phyloP scores from a whole-genome alignment of 2,888 invertebrate genomes.

The Molorchus minor region DNA sequence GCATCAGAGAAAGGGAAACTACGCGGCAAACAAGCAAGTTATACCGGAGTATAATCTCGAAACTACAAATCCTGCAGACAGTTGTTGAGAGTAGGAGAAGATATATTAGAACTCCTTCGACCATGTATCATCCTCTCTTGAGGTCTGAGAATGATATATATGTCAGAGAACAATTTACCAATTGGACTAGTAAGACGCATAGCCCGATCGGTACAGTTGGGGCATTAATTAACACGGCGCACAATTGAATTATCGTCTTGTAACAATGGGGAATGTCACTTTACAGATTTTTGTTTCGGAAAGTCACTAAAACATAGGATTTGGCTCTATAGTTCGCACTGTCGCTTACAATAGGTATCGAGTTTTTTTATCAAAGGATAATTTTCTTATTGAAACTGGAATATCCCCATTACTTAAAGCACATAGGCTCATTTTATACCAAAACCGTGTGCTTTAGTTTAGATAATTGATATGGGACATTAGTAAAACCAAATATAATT shows the following conservation, averaged over 20 bases:
- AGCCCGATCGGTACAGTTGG: conserved; percentile 34
- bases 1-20: not conserved
- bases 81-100: conserved; percentile 41
- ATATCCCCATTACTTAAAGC: too few relatives aligned
- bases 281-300: too few relatives aligned
- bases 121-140: conserved; percentile 55
- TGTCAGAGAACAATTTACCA: conserved; percentile 54
- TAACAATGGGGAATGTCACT: too few relatives aligned
- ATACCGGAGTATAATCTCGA: conserved; percentile 21
- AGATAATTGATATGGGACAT: too few relatives aligned
- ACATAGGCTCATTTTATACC: too few relatives aligned
- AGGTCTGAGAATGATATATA: conserved; percentile 56
- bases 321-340: too few relatives aligned
- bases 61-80: conserved; percentile 38
- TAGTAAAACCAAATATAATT: too few relatives aligned
- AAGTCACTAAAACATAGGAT: too few relatives aligned
- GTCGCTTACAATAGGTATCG: too few relatives aligned
- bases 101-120: conserved; percentile 52
- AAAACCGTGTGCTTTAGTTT: too few relatives aligned
- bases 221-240: conserved; percentile 39
- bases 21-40: conserved; percentile 17
- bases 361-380: too few relatives aligned
- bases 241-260: conserved; percentile 28
- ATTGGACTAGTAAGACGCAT: conserved; percentile 49
- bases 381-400: too few relatives aligned